phyloP scores from a whole-genome alignment of 2,888 invertebrate species.

The Argyresthia goedartella region DNA sequence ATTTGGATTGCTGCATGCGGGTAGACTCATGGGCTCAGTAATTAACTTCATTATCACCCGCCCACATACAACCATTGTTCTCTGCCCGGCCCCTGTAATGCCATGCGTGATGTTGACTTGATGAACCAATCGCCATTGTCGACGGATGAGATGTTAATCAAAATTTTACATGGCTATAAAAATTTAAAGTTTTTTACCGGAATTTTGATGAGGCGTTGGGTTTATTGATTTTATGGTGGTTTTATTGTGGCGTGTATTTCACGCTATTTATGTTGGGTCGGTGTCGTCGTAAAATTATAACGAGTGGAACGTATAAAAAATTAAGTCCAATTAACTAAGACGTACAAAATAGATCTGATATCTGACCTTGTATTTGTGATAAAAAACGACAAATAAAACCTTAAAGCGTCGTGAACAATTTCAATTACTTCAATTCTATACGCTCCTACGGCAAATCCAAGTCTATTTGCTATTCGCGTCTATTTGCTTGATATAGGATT shows the following conservation, averaged over 20 bases:
- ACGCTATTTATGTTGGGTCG: not conserved
- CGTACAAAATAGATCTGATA: too few species aligned
- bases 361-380: too few species aligned
- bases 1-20: conserved; percentile 1
- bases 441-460: too few species aligned
- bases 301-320: not conserved
- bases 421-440: too few species aligned
- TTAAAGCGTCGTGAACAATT: too few species aligned
- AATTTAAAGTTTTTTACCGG: conserved; percentile 3
- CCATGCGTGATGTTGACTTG: conserved; percentile 7
- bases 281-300: not conserved
- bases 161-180: conserved; percentile 8
- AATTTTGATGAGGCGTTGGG: conserved; percentile 1
- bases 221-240: not conserved
- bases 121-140: conserved; percentile 20
- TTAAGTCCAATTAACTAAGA: too few species aligned
- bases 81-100: not conserved
- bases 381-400: too few species aligned
- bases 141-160: conserved; percentile 18
- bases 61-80: conserved; percentile 14
- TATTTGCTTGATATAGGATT: too few species aligned
- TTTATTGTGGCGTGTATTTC: too few species aligned
- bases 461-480: too few species aligned
- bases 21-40: conserved; percentile 21
- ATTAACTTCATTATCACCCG: conserved; percentile 26